Percentiles rank a stretch among this genome's conserved stretches.
phyloP scores from a whole-genome alignment of 1,140 invertebrate genomes.

The Diorhabda carinulata region DNA sequence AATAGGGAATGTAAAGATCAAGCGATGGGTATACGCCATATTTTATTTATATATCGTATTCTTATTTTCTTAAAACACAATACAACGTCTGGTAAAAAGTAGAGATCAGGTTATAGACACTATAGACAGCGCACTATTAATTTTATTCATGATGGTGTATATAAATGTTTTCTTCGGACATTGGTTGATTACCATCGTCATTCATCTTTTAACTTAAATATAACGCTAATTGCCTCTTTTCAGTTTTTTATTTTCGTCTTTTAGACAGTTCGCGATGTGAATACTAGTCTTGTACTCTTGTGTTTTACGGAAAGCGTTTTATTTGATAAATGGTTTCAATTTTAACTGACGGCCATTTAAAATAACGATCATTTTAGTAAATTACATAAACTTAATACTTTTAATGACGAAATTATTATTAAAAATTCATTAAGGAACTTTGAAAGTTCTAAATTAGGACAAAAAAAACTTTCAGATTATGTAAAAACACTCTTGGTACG shows the following conservation, averaged over 20 bases:
- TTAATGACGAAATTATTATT: too few relatives aligned
- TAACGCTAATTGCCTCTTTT: constrained; percentile 9
- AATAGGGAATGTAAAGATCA: constrained; percentile 20
- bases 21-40: constrained; percentile 16
- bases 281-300: neutral
- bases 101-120: constrained; percentile 18
- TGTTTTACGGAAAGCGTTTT: neutral
- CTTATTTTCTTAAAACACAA: constrained; percentile 22
- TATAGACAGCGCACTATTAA: constrained; percentile 21
- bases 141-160: constrained; percentile 19
- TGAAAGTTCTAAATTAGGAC: too few relatives aligned
- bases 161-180: constrained; percentile 15
- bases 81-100: constrained; percentile 11
- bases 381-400: too few relatives aligned
- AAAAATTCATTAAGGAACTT: too few relatives aligned
- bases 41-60: constrained; percentile 18
- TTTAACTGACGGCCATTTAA: too few relatives aligned
- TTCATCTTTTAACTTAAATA: constrained; percentile 12
- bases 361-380: too few relatives aligned
- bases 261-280: neutral
- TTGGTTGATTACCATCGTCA: constrained; percentile 16
- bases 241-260: constrained; percentile 1
- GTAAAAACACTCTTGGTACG: too few relatives aligned
- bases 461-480: too few relatives aligned
- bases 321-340: neutral